Evolutionary conservation across 2,888 invertebrate genomes (phyloP).

Genomic region (Fissipunctia ypsillon): DNA sequence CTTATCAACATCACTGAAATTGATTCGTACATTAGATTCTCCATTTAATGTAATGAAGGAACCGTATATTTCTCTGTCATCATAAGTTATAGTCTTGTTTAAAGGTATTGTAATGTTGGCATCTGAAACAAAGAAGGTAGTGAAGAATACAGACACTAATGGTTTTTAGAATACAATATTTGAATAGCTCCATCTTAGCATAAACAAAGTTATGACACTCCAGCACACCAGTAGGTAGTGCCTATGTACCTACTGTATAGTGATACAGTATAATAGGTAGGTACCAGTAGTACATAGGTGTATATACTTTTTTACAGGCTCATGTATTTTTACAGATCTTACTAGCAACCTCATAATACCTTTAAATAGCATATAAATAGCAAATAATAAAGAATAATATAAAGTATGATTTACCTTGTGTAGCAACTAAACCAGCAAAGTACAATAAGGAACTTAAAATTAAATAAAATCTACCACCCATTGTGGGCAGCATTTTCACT

Average conservation of each 20-base stretch:
- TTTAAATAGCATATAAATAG: not conserved
- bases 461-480: conserved; percentile 28
- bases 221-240: not conserved
- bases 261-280: not conserved
- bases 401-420: conserved; percentile 56
- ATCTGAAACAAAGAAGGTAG: conserved; percentile 76
- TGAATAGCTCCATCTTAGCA: not conserved
- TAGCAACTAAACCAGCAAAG: conserved; percentile 24
- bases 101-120: conserved; percentile 76
- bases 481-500: conserved; percentile 37
- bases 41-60: conserved; percentile 73
- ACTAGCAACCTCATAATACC: not conserved
- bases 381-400: conserved; percentile 6
- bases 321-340: not conserved
- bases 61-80: conserved; percentile 79
- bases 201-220: not conserved
- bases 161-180: not conserved
- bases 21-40: conserved; percentile 77
- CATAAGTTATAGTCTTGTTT: conserved; percentile 73
- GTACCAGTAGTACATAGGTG: not conserved
- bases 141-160: not conserved
- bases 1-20: conserved; percentile 83
- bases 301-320: not conserved
- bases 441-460: conserved; percentile 36
- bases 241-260: not conserved